Evolutionary conservation across 2,113 vertebrate species (phyloP), one percentile per base, ranked within the genome.

Genomic region (Talpa occidentalis): DNA sequence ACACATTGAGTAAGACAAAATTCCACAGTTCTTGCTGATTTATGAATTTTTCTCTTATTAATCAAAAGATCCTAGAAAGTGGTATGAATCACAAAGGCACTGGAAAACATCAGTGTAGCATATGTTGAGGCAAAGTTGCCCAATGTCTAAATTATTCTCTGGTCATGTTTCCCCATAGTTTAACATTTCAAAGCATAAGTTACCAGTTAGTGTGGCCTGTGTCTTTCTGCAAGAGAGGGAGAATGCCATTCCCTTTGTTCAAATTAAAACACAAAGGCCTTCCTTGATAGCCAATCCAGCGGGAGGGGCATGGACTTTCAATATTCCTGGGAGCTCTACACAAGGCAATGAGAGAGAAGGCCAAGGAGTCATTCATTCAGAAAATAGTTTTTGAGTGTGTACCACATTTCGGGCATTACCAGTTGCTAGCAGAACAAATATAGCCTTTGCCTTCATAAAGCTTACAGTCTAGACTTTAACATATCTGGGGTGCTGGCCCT

Each of bases 1-100:
- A 70, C 35, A 79, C 15, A 49, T 4, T 56, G 26, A 81, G 5
- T 78, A 69, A 91, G 78, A 64, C 22, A 88, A 70, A 96, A 95
- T 56, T 94, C 35, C 35, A 69, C 15, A 59, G 26, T 40, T 42
- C 24, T 80, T 93, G 59, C 64, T 90, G 69, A 91, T 82, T 80
- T 80, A 5, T 35, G 42, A 88, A 11, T 81, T 90, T 93, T 97
- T 97, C 62, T 93, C 26, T 82, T 92, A 54, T 93, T 98, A 96
- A 97, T 97, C 94, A 96, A 91, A 97, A 98, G 95, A 96, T 92
- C 69, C 66, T 40, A 94, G 85, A 96, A 95, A 97, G 66, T 49
- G 87, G 30, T 88, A 66, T 83, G 91, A 94, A 79, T 86, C 79
- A 91, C 69, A 73, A 70, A 92, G 73, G 21, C 74, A 28, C 40